Evolutionary conservation across 2,888 invertebrate genomes (phyloP).

Genomic region (Odontocolon sp.): DNA sequence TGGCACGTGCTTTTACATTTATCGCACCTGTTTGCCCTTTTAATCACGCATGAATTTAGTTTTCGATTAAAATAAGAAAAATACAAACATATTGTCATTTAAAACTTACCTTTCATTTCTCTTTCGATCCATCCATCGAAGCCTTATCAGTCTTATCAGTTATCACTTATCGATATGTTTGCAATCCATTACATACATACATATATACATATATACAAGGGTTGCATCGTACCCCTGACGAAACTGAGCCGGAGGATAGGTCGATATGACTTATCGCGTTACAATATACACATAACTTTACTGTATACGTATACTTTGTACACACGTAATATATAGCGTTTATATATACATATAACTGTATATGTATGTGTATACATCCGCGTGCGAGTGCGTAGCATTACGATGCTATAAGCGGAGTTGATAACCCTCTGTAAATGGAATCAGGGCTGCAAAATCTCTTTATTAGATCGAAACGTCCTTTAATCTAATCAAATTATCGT

Average conservation of each 20-base stretch:
- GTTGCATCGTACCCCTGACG: conserved; percentile 47
- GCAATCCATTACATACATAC: conserved; percentile 2
- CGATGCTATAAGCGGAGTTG: conserved; percentile 45
- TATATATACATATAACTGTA: not conserved
- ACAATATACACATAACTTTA: conserved; percentile 48
- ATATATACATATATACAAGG: not conserved
- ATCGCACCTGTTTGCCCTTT: too few relatives aligned
- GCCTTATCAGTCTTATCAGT: too few relatives aligned
- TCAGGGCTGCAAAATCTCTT: conserved; percentile 16
- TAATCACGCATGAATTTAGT: too few relatives aligned
- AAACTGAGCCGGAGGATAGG: conserved; percentile 54
- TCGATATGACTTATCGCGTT: conserved; percentile 61
- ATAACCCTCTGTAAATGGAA: conserved; percentile 31
- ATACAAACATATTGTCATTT: too few relatives aligned
- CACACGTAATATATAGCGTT: conserved; percentile 5
- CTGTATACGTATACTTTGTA: conserved; percentile 11
- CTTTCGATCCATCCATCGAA: too few relatives aligned
- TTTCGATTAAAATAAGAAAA: too few relatives aligned
- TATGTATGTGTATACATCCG: not conserved
- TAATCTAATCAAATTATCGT: too few relatives aligned
- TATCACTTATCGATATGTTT: not conserved
- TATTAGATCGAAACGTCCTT: too few relatives aligned
- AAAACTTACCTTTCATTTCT: too few relatives aligned
- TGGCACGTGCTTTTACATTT: not conserved
- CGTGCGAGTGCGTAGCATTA: conserved; percentile 28